phyloP scores from a whole-genome alignment of 2,888 invertebrate genomes.

The Ophion costatus region DNA sequence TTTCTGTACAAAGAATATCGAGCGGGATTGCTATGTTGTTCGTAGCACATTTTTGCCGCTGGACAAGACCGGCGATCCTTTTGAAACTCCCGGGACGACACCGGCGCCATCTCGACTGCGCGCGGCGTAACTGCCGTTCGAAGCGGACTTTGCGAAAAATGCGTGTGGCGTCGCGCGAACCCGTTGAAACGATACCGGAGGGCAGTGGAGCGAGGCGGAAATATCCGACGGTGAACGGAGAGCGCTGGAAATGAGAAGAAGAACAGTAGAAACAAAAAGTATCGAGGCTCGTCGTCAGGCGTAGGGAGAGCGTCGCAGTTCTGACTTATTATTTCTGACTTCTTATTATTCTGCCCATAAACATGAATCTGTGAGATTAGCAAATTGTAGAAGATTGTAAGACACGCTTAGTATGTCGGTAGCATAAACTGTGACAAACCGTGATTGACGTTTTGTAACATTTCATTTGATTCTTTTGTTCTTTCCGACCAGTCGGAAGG shows the following conservation, averaged over 20 bases:
- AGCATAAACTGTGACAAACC: neutral
- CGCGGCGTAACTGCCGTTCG: neutral
- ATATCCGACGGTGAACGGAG: neutral
- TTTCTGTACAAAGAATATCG: too few relatives aligned
- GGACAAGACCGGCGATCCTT: neutral
- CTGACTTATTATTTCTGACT: too few relatives aligned
- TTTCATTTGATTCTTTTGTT: too few relatives aligned
- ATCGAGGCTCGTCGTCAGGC: neutral
- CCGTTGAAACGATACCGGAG: neutral
- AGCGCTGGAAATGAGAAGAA: neutral
- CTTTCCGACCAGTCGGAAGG: neutral
- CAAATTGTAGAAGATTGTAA: neutral
- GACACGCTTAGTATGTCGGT: neutral
- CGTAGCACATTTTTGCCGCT: neutral
- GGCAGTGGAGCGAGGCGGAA: neutral
- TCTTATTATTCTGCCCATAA: neutral
- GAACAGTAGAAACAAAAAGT: neutral
- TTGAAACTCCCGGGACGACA: neutral
- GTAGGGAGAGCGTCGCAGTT: neutral
- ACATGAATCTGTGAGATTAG: neutral
- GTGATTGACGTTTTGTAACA: too few relatives aligned
- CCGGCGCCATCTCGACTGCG: neutral
- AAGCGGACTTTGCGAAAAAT: neutral
- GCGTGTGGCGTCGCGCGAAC: neutral
- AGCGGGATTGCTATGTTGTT: neutral